A percentile compares a stretch with the other conserved stretches of the same genome.
Evolutionary conservation across 2,113 vertebrate species (phyloP).

Genomic region (Azemiops feae): DNA sequence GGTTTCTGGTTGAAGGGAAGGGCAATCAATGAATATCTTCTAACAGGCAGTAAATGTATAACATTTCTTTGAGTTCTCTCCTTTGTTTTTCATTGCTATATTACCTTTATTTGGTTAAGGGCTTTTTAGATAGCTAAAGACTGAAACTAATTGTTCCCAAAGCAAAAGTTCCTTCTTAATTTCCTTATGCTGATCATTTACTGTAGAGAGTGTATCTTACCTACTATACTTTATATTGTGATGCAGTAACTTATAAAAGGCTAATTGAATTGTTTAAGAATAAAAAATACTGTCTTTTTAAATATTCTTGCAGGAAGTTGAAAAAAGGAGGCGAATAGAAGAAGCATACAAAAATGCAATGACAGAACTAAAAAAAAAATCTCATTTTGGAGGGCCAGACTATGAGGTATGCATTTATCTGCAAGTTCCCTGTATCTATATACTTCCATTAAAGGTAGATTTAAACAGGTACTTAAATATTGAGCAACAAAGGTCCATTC

Average conservation of each 20-base stretch:
- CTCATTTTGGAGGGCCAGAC: conserved; percentile 95
- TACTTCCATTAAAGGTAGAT: neutral
- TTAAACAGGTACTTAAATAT: neutral
- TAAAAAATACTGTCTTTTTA: neutral
- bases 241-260: neutral
- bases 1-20: neutral
- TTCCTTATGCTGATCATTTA: neutral
- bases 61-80: neutral
- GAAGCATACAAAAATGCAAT: conserved; percentile 89
- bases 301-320: conserved; percentile 78
- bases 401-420: conserved; percentile 82
- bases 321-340: conserved; percentile 86
- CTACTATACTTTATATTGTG: neutral
- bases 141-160: neutral
- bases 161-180: neutral
- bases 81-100: neutral
- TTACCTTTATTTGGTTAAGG: neutral
- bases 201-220: neutral
- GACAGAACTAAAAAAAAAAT: conserved; percentile 94
- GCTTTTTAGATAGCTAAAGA: neutral
- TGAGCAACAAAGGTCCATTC: neutral
- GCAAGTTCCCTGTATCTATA: neutral
- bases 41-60: neutral
- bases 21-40: neutral
- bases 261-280: neutral